phyloP scores from a whole-genome alignment of 2,797 vertebrate species.

The Hyperoplus immaculatus region DNA sequence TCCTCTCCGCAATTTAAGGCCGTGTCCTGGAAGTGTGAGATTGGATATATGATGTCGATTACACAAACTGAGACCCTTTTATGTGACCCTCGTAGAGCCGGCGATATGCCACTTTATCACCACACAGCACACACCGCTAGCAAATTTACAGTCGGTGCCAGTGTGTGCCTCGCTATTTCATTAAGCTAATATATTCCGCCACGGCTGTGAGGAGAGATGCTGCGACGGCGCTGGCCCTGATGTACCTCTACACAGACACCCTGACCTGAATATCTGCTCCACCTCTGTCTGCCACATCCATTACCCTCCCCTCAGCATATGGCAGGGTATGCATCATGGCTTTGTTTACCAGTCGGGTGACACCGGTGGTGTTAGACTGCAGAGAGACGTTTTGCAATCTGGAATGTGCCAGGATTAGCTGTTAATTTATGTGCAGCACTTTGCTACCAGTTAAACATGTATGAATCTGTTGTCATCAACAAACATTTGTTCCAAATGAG shows the following conservation, averaged over 20 bases:
- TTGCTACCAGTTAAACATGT: constrained; percentile 25
- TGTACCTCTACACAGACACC: constrained; percentile 63
- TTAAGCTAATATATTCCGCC: constrained; percentile 84
- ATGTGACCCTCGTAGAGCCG: constrained; percentile 71
- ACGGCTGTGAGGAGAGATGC: constrained; percentile 50
- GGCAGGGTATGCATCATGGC: constrained; percentile 39
- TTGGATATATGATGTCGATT: constrained; percentile 81
- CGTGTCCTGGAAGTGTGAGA: constrained; percentile 66
- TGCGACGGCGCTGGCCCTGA: constrained; percentile 53
- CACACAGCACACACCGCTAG: constrained; percentile 39
- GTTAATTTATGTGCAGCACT: constrained; percentile 55
- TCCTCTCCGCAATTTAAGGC: constrained; percentile 68
- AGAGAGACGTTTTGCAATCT: constrained; percentile 42
- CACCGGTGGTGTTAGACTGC: constrained; percentile 39
- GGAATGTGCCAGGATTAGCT: constrained; percentile 52
- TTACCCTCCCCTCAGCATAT: constrained; percentile 51
- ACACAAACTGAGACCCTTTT: constrained; percentile 79
- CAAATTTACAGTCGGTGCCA: constrained; percentile 71
- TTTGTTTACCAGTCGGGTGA: constrained; percentile 48
- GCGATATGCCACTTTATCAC: constrained; percentile 75
- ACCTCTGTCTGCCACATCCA: constrained; percentile 60
- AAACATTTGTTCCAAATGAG: constrained; percentile 22
- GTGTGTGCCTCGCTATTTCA: constrained; percentile 73
- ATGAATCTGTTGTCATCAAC: constrained; percentile 34
- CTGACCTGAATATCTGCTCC: constrained; percentile 75